A percentile compares a stretch with the other conserved stretches of the same genome.
phyloP scores from a whole-genome alignment of 2,113 vertebrate species.

The Ameiurus melas region DNA sequence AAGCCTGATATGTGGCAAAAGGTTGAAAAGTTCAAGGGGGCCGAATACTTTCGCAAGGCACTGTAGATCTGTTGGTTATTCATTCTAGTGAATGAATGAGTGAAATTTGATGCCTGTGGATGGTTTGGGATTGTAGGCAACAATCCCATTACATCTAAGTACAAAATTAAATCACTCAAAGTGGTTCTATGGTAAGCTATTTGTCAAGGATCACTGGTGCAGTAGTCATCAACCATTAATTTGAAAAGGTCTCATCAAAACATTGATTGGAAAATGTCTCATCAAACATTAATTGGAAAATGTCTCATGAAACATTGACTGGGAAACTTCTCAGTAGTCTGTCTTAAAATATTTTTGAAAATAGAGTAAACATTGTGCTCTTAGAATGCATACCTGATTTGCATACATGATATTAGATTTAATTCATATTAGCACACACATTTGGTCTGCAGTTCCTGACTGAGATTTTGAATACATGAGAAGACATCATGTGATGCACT shows the following conservation, averaged over 20 bases:
- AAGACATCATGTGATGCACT: background rate
- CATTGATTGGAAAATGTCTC: background rate
- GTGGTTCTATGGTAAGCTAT: background rate
- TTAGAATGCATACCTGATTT: background rate
- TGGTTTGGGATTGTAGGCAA: background rate
- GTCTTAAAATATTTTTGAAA: background rate
- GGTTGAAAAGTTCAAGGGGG: too few relatives aligned
- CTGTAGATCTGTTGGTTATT: background rate
- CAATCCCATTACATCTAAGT: background rate
- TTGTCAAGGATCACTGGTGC: background rate
- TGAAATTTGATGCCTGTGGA: background rate
- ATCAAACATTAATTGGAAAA: background rate
- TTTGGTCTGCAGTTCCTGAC: background rate
- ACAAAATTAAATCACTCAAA: background rate
- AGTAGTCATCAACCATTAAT: background rate
- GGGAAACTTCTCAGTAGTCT: background rate
- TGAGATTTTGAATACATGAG: background rate
- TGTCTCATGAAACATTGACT: background rate
- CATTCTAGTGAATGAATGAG: background rate
- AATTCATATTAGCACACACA: background rate
- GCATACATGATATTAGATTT: background rate
- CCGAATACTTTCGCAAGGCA: too few relatives aligned
- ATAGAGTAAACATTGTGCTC: background rate
- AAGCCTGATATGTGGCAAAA: too few relatives aligned
- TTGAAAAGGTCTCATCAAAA: background rate